Evolutionary conservation across 2,888 invertebrate species (phyloP).

Genomic region (Melanotus villosus): DNA sequence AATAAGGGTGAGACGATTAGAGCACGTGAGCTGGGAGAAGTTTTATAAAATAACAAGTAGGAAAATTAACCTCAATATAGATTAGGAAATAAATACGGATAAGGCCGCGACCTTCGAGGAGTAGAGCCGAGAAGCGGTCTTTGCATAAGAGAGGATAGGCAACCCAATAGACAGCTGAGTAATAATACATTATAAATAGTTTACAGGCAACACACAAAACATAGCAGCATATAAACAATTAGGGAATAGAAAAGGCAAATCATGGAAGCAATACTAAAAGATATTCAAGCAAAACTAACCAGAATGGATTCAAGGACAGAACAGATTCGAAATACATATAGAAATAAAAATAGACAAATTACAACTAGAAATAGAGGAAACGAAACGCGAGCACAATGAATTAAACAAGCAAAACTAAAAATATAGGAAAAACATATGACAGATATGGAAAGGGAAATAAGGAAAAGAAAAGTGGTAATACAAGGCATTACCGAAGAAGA

Average conservation of each 20-base stretch:
- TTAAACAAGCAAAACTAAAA: constrained; percentile 7
- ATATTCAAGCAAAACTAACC: not conserved
- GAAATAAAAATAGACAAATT: constrained; percentile 12
- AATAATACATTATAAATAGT: too few species aligned
- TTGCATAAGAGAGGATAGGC: too few species aligned
- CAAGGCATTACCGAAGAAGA: constrained; percentile 2
- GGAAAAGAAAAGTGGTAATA: constrained; percentile 8
- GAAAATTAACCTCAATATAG: too few species aligned
- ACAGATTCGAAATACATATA: not conserved
- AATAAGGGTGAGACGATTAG: too few species aligned
- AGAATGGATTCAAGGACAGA: not conserved
- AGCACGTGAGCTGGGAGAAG: too few species aligned
- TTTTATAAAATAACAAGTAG: too few species aligned
- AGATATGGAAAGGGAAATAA: constrained; percentile 4
- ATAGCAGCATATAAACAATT: too few species aligned
- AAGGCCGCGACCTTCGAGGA: too few species aligned
- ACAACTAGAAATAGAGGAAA: not conserved
- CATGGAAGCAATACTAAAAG: not conserved
- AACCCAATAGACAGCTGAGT: too few species aligned
- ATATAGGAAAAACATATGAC: not conserved
- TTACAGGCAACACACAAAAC: too few species aligned
- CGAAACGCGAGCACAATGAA: not conserved
- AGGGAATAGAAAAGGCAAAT: not conserved
- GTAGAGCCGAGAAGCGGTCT: too few species aligned
- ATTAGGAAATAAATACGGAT: too few species aligned